Conservation (phyloP, 2,113 vertebrate genomes). For the Passer montanus region DNA sequence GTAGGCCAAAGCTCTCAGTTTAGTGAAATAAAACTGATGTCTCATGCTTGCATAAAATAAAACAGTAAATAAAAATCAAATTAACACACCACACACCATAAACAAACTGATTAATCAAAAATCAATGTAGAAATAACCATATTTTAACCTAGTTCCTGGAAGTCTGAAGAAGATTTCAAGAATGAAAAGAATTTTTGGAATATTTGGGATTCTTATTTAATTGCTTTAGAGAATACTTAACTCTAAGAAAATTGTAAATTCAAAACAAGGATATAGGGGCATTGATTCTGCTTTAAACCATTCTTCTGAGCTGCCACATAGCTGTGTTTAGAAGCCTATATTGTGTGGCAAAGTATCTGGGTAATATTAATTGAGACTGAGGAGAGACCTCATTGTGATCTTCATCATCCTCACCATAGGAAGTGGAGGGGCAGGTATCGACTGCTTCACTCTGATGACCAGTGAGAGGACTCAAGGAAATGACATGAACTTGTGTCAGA, state of each 20-base stretch:
- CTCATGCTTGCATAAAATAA: not conserved
- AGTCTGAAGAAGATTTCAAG: not conserved
- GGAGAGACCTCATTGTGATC: too few relatives aligned
- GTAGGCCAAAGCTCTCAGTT: not conserved
- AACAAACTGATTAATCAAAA: not conserved
- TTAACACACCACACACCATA: fast-evolving
- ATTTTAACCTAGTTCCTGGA: not conserved
- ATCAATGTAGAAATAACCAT: not conserved
- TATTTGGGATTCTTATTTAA: not conserved
- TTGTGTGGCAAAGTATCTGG: not conserved
- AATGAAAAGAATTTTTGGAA: not conserved
- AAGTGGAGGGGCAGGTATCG: not conserved
- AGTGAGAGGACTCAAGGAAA: not conserved
- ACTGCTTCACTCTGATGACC: not conserved
- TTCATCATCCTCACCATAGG: not conserved
- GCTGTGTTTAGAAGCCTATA: not conserved
- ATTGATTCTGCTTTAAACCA: not conserved
- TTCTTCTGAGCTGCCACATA: not conserved
- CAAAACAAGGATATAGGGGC: not conserved
- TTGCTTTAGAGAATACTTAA: not conserved
- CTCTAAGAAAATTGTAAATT: not conserved
- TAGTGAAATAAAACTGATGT: not conserved
- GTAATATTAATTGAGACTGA: not conserved
- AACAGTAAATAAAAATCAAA: not conserved
- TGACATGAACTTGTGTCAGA: too few relatives aligned